These are phyloP conservation scores for Eulemur mongoz DNA, from an alignment of 2,797 vertebrate genomes.

Conservation along the genomic window DNA sequence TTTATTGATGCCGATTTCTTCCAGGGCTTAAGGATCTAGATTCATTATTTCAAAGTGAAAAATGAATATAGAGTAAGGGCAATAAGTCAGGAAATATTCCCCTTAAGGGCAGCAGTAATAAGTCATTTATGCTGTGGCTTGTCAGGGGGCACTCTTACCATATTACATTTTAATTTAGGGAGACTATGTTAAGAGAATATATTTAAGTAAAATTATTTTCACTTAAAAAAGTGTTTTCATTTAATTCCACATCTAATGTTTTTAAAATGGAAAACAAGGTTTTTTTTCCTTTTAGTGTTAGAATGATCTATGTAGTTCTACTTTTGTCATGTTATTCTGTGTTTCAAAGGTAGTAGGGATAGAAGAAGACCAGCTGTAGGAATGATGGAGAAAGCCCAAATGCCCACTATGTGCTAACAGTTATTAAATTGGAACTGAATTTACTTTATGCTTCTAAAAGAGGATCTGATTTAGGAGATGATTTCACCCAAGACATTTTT, in stretches of 20 bases:
- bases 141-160: background rate
- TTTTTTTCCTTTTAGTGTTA: background rate
- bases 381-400: background rate
- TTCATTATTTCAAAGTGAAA: constrained; percentile 25
- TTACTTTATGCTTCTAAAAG: background rate
- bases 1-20: background rate
- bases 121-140: background rate
- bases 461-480: background rate
- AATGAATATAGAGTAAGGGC: background rate
- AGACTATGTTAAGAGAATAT: background rate
- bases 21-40: background rate
- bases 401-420: background rate
- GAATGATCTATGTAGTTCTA: background rate
- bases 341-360: background rate
- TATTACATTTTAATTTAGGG: background rate
- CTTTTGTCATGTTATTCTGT: background rate
- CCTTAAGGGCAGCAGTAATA: background rate
- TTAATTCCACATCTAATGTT: constrained; percentile 5
- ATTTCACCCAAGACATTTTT: background rate
- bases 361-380: background rate
- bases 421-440: background rate
- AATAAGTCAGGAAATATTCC: background rate
- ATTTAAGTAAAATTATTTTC: background rate
- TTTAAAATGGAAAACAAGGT: background rate
- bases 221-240: background rate